Base-by-base conservation (phyloP, 2,797 vertebrate genomes). In the Intellagama lesueurii region DNA sequence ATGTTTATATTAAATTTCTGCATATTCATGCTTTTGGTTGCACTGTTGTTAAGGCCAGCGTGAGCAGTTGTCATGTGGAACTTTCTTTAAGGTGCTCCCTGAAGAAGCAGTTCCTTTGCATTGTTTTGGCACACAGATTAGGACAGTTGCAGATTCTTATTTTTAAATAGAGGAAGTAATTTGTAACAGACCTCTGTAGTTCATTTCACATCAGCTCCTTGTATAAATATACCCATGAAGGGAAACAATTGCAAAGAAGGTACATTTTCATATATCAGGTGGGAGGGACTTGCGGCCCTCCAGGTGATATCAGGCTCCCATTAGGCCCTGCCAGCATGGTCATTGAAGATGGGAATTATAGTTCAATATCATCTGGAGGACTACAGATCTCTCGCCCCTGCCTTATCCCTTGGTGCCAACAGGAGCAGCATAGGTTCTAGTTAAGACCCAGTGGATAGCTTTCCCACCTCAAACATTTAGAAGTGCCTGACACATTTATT, bases 401-500 rank as follows among this genome's bases (percentile, higher is more conserved):
- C 35, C 12, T 60, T 32, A 81, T 83, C 9, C 14, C 11, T 82
- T 30, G 24, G 32, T 26, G 30, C 44, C 52, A 69, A 83, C 70
- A 86, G 44, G 79, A 76, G 47, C 24, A 86, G 70, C 72, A 68
- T 44, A 86, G 70, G 81, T 68, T 52, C n/a, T 49, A 86, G 79
- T 78, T 82, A 49, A 76, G 17, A 19, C 76, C 78, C 44, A 89
- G 17, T 30, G n/a, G n/a, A n/a, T 35, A 52, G 28, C 19, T 76
- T 69, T 28, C 30, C 80, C 89, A 90, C 91, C 86, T 88, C 73
- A 76, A 88, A 95, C 94, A 92, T 95, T 94, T 93, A 95, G 91
- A 96, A 96, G 96, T 95, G 96, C 95, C 95, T 96, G 92, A 93
- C 95, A 96, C 93, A 93, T 93, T 96, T 92, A 87, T 93, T 93